These are phyloP conservation scores for Kuschelorhynchus macadamiae DNA, from an alignment of 2,888 invertebrate species.

Conservation along the genomic window DNA sequence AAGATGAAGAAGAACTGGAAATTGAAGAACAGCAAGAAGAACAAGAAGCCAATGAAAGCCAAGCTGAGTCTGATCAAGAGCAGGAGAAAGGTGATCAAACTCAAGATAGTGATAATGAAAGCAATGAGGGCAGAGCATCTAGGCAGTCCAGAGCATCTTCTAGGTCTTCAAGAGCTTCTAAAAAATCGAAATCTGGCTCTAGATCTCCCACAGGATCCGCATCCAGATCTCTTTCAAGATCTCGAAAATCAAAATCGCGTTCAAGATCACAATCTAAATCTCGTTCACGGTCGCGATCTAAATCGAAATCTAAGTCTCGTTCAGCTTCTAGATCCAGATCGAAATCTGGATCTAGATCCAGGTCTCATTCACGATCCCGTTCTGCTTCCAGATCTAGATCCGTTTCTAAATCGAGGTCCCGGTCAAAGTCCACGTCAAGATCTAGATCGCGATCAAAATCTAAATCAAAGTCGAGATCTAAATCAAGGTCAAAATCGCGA, in stretches of 20 bases:
- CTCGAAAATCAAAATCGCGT: slow-evolving; percentile 58
- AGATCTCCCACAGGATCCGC: slow-evolving; percentile 59
- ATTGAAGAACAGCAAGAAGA: slow-evolving; percentile 70
- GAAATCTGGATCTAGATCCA: slow-evolving; percentile 61
- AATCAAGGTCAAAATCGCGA: slow-evolving; percentile 59
- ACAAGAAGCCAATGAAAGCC: slow-evolving; percentile 76
- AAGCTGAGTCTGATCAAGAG: slow-evolving; percentile 69
- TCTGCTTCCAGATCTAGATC: slow-evolving; percentile 65
- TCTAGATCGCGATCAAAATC: slow-evolving; percentile 51
- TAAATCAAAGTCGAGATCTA: slow-evolving; percentile 57
- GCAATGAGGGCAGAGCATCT: slow-evolving; percentile 58
- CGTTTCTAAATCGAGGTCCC: slow-evolving; percentile 63
- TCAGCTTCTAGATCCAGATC: slow-evolving; percentile 60
- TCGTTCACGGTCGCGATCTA: slow-evolving; percentile 55
- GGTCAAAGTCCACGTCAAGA: slow-evolving; percentile 56
- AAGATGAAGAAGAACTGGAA: slow-evolving; percentile 76
- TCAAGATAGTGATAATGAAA: slow-evolving; percentile 64
- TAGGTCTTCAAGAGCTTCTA: slow-evolving; percentile 65
- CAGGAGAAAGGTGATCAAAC: slow-evolving; percentile 59
- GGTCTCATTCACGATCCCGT: slow-evolving; percentile 58
- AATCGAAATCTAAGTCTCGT: slow-evolving; percentile 51
- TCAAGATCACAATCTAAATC: slow-evolving; percentile 59
- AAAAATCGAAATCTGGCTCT: slow-evolving; percentile 62
- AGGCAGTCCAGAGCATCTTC: slow-evolving; percentile 63
- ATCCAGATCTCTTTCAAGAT: slow-evolving; percentile 60